Evolutionary conservation across 37 sponge, comb jelly and placozoan genomes (phyloP), one percentile per base, ranked within the genome.

Genomic region (Bolinopsis microptera): DNA sequence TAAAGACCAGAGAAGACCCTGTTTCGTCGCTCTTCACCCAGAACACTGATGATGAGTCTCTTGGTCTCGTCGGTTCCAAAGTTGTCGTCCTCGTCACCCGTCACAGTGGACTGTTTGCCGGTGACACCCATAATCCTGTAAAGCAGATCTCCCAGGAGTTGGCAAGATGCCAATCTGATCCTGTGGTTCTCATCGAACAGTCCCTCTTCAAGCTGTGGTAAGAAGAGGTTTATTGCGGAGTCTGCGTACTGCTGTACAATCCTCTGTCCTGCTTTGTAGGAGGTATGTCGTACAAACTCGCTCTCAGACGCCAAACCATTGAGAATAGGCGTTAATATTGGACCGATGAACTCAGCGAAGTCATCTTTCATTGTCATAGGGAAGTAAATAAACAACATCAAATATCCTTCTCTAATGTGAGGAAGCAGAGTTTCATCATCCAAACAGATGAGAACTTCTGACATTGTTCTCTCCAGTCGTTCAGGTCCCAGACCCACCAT

Each of bases 51-150:
- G 40, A 99, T 93, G 1, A 95, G 93, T 90, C 83, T 92, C 72
- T 77, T 92, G 18, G 96, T 95, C 24, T 95, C 94, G 83, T 97
- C 98, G 22, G 97, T 99, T 24, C 97, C 99, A 94, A 99, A 97
- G 95, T 97, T 97, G 75, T 98, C 98, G 75, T 99, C 99, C 68
- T 95, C 95, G 33, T 99, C 98, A 18, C 94, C 97, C 26, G 95
- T 96, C 92, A 95, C 98, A 28, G 99, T 97, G 74, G 95, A 95
- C 99, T 97, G 97, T 94, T 99, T 99, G 8, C 99, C 99, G 69
- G 96, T 94, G 76, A 97, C 95, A 24, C 99, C 99, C 69, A 96
- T 95, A 24, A 99, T 93, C 69, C 94, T 94, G 95, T 95, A 99
- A 35, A 99, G 95, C 2, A 99, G 94, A 95, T 99, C 99, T 16